Evolutionary conservation across 2,797 vertebrate genomes (phyloP), one percentile per base, ranked within the genome.

Genomic region (Scolopax rusticola): DNA sequence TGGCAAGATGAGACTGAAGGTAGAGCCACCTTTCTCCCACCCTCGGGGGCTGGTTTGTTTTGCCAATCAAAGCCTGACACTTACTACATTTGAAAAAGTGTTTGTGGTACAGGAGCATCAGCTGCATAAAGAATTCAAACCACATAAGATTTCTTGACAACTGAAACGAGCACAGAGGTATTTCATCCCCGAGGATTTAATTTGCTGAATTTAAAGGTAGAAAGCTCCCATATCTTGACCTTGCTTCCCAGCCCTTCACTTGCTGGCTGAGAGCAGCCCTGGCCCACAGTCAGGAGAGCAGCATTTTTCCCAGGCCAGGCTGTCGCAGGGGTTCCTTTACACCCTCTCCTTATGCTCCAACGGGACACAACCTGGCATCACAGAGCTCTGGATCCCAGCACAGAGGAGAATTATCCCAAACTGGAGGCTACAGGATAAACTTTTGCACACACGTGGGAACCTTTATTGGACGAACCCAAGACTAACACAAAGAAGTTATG

Each of bases 311-410:
- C 3, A 65, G 53, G 18, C 15, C 73, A 28, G 47, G 38, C 48
- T 74, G 64, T 8, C 6, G 15, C n/a, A 69, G 45, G 19, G 59
- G 41, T 60, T 51, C n/a, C 81, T 81, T 67, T 33, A 16, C 18
- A 8, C 9, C 38, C 48, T 48, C 25, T 70, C 43, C 7, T 0
- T 3, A 6, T 2, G n/a, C 53, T 53, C 5, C 33, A 1, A 6
- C 0, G 12, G 83, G 51, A 67, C 56, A 61, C 17, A 2, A 8
- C 3, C 59, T 50, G 59, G 32, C 28, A 50, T 36, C 7, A 7
- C 53, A 28, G 54, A 65, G 61, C 33, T 51, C n/a, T 36, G 50
- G 28, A 53, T 50, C 14, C 36, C 65, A 73, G 70, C 18, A 50
- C 6, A 23, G n/a, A 41, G 30, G 4, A 84, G 40, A 89, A 41